These are phyloP conservation scores for Augiades crinisus DNA, from an alignment of 2,888 invertebrate species.

Conservation along the genomic window DNA sequence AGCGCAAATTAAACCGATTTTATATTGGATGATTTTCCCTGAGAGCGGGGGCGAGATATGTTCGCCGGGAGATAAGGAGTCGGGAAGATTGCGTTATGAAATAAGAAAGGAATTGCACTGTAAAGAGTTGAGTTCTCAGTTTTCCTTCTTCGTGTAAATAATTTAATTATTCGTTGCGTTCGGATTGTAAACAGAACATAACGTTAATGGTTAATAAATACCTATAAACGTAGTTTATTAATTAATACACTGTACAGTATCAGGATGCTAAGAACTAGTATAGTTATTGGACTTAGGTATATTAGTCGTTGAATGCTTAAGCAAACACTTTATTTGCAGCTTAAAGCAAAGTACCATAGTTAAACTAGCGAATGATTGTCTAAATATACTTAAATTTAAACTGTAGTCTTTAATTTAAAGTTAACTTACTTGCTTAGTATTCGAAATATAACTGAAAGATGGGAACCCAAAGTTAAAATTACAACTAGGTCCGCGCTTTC, in stretches of 20 bases:
- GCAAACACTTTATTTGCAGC: too few species aligned
- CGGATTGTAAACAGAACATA: not conserved
- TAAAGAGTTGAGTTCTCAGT: slow-evolving; percentile 64
- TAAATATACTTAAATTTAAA: too few species aligned
- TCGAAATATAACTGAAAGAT: not conserved
- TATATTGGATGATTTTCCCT: slow-evolving; percentile 80
- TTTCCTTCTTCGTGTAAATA: slow-evolving; percentile 61
- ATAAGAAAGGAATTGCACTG: slow-evolving; percentile 77
- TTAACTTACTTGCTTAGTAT: not conserved
- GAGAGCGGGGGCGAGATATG: slow-evolving; percentile 77
- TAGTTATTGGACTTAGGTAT: too few species aligned
- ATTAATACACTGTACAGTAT: too few species aligned
- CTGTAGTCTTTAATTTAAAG: not conserved
- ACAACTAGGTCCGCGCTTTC: slow-evolving; percentile 57
- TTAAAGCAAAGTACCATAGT: too few species aligned
- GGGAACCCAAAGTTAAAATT: slow-evolving; percentile 44
- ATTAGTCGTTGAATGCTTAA: too few species aligned
- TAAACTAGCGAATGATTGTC: too few species aligned
- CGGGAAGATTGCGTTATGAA: slow-evolving; percentile 80
- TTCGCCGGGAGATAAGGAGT: slow-evolving; percentile 76
- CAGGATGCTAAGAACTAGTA: too few species aligned
- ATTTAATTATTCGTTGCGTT: slow-evolving; percentile 35
- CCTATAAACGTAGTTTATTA: not conserved
- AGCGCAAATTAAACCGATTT: slow-evolving; percentile 82
- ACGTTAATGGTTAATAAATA: not conserved